Conservation (phyloP, 2,113 vertebrate genomes). For the Caranx ignobilis region DNA sequence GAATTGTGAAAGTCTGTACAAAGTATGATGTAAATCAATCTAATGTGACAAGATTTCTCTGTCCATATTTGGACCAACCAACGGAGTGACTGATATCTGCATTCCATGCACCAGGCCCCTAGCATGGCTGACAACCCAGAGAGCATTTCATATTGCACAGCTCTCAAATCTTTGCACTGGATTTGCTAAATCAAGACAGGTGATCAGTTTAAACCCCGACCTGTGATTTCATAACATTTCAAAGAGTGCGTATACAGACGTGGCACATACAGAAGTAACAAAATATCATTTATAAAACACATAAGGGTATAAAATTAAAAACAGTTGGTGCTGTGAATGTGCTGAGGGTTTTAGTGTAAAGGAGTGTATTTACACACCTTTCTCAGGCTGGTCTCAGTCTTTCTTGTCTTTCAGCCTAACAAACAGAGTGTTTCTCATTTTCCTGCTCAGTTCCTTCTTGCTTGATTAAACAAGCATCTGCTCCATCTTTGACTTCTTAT, state of each 20-base stretch:
- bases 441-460: neutral
- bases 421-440: neutral
- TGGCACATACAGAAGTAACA: slow-evolving; percentile 50
- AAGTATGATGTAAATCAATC: neutral
- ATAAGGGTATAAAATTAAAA: slow-evolving; percentile 59
- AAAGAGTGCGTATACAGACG: slow-evolving; percentile 26
- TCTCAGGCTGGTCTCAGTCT: neutral
- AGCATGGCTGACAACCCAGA: slow-evolving; percentile 27
- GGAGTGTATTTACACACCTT: slow-evolving; percentile 31
- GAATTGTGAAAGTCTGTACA: neutral
- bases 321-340: slow-evolving; percentile 29
- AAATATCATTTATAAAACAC: slow-evolving; percentile 62
- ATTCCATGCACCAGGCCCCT: neutral
- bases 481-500: neutral
- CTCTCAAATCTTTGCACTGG: slow-evolving; percentile 27
- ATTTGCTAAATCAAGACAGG: slow-evolving; percentile 16
- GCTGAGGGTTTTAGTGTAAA: neutral
- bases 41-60: neutral
- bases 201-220: slow-evolving; percentile 2
- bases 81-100: neutral
- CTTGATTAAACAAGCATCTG: neutral
- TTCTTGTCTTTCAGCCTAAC: neutral
- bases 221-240: slow-evolving; percentile 18
- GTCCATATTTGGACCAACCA: too few species aligned
- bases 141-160: slow-evolving; percentile 78